Base-by-base conservation (phyloP, 64 coral and sea anemone genomes). In the Porites australiensis region DNA sequence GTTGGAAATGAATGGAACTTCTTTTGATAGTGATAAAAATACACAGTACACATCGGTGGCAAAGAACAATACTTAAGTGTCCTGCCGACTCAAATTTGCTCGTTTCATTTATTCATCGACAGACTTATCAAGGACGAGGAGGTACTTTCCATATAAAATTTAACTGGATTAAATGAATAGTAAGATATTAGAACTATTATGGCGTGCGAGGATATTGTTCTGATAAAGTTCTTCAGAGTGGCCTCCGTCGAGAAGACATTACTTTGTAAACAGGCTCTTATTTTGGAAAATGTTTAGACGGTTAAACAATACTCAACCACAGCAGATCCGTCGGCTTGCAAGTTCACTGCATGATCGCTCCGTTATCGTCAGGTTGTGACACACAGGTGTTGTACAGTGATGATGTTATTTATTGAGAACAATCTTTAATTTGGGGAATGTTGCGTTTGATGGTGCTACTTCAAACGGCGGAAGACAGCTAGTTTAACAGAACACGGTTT, bases 231-330 rank as follows among this genome's bases (percentile, higher is more conserved):
- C 20, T 68, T 46, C 63, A 44, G 19, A 84, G 27, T 37, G 54
- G 54, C 54, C 7, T 9, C 54, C 7, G 63, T 22, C 81, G 63
- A 84, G 65, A 82, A 60, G 63, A 50, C 27, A 37, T 64, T 15
- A 7, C 81, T 68, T 16, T 68, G 63, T 84, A 84, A 84, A 84
- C 81, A 84, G 10, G 62, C 47, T 84, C 63, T 84, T 84, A 63
- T 84, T 65, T 84, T 20, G 43, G 47, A 84, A 83, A 84, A 84
- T 84, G 69, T 69, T 84, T 84, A 68, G 81, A 44, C 50, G 63
- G 62, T 84, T 84, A 84, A 83, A 84, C 63, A 84, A 46, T 69
- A 63, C 45, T 69, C 16, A 60, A n/a, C 79, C 47, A 61, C 54
- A 18, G 47, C 46, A 84, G 27, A 50, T 84, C 47, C 27, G 77